These are phyloP conservation scores for Ips typographus DNA, from an alignment of 1,140 invertebrate species.

Conservation along the genomic window DNA sequence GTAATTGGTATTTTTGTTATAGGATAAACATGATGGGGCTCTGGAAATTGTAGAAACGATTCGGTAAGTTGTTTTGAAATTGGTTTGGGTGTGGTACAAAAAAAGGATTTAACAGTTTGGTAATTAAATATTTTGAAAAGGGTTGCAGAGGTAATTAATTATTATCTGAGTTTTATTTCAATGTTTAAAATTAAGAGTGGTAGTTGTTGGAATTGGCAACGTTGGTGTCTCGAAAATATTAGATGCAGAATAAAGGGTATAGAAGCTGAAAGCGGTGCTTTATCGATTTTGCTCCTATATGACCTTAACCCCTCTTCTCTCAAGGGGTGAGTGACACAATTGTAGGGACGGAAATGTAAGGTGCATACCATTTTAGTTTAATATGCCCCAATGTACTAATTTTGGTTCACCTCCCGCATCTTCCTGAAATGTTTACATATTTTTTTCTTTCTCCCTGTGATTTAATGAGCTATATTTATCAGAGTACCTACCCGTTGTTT, in stretches of 20 bases:
- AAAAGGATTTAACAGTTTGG: too few species aligned
- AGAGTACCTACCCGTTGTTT: too few species aligned
- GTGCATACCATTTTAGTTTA: not conserved
- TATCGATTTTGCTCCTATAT: conserved; percentile 26
- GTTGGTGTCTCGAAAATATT: conserved; percentile 4
- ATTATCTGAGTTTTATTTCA: too few species aligned
- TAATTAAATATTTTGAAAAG: too few species aligned
- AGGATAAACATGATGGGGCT: conserved; percentile 90
- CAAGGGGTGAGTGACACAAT: conserved; percentile 17
- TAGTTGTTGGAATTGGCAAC: conserved; percentile 16
- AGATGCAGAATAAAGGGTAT: conserved; percentile 13
- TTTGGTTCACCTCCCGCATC: not conserved
- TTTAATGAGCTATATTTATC: too few species aligned
- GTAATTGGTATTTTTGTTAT: conserved; percentile 47
- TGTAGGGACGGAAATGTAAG: conserved; percentile 12
- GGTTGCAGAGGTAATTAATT: too few species aligned
- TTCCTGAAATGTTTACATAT: not conserved
- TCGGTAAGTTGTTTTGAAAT: conserved; percentile 58
- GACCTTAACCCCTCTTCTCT: conserved; percentile 32
- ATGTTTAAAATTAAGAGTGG: not conserved
- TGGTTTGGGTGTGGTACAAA: not conserved
- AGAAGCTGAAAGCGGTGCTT: conserved; percentile 25
- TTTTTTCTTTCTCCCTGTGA: too few species aligned
- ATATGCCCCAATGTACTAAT: not conserved
- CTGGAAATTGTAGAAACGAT: conserved; percentile 90